Evolutionary conservation across 2,888 invertebrate genomes (phyloP), one percentile per base, ranked within the genome.

Genomic region (Drosophila cognata): DNA sequence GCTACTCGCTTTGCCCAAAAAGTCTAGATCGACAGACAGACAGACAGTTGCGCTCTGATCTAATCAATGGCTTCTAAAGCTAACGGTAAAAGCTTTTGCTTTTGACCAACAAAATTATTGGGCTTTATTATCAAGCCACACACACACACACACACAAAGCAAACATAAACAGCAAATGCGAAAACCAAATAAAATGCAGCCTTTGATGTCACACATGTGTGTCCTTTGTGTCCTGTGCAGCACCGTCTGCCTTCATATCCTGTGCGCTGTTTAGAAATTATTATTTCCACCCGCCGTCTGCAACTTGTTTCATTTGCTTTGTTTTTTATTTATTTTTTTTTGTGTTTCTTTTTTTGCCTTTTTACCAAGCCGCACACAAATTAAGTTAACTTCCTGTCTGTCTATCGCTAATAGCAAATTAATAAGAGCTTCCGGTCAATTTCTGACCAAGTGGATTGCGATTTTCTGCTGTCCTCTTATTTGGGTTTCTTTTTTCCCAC

Each of bases 361-460:
- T 65, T 74, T 70, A 70, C 69, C 71, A 66, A 86, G 82, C 87
- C 87, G 48, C 62, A 74, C 87, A 88, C 87, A 91, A 91, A 91
- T 91, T 91, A 85, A 91, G 89, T 91, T 91, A 91, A 92, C 92
- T 91, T 92, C 91, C 91, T 91, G 91, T 90, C 89, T 91, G 91
- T 84, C 89, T 89, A 80, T 84, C 74, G 78, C 89, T 91, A 91
- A 90, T 91, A 90, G 92, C 92, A 89, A 92, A 92, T 92, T 92
- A 92, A 92, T 92, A 91, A 91, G 91, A 79, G 90, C 92, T 85
- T 92, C 91, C 91, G 91, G 70, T 78, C 84, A 82, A 81, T 87
- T 89, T 84, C 53, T 61, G 62, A 35, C 65, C 72, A 77, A 77
- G 68, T 70, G 84, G 84, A 69, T 81, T 84, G 89, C 81, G 89